phyloP scores from a whole-genome alignment of 1,140 invertebrate species.

The Drosophila ironensis region DNA sequence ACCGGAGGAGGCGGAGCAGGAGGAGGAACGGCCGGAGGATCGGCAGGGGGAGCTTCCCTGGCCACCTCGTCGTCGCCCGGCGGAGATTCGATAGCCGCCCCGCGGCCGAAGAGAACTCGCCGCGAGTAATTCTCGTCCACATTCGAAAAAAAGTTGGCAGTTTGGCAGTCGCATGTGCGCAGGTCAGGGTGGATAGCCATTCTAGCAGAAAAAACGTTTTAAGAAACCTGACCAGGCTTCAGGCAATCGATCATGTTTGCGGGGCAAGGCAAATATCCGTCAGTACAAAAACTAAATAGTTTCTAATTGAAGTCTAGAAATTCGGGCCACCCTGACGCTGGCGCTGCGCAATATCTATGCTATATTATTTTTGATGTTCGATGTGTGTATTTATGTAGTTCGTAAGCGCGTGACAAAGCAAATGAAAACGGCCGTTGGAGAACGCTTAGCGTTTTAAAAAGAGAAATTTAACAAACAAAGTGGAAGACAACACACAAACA shows the following conservation, averaged over 20 bases:
- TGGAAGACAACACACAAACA: background rate
- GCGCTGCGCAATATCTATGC: slow-evolving; percentile 25
- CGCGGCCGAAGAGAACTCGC: slow-evolving; percentile 68
- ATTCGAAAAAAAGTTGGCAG: slow-evolving; percentile 26
- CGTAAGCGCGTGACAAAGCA: slow-evolving; percentile 51
- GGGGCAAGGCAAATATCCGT: no score
- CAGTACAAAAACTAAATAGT: background rate
- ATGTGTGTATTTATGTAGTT: slow-evolving; percentile 80
- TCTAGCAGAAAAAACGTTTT: no score
- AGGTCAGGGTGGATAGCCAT: background rate
- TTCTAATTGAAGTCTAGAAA: background rate
- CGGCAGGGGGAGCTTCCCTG: slow-evolving; percentile 10
- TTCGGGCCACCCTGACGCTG: background rate
- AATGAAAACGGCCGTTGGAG: slow-evolving; percentile 54
- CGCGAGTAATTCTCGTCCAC: slow-evolving; percentile 72
- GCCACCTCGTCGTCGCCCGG: slow-evolving; percentile 15
- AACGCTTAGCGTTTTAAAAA: slow-evolving; percentile 78
- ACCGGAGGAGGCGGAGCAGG: slow-evolving; percentile 8
- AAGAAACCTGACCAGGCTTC: no score
- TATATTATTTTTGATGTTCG: slow-evolving; percentile 73
- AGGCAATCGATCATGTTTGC: no score
- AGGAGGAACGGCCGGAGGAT: slow-evolving; percentile 18
- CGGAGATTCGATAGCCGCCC: slow-evolving; percentile 63
- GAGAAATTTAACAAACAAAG: slow-evolving; percentile 15
- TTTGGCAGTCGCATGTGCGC: background rate